Percentiles rank a stretch among this genome's conserved stretches.
Evolutionary conservation across 2,113 vertebrate genomes (phyloP).

Genomic region (Okapia johnstoni): DNA sequence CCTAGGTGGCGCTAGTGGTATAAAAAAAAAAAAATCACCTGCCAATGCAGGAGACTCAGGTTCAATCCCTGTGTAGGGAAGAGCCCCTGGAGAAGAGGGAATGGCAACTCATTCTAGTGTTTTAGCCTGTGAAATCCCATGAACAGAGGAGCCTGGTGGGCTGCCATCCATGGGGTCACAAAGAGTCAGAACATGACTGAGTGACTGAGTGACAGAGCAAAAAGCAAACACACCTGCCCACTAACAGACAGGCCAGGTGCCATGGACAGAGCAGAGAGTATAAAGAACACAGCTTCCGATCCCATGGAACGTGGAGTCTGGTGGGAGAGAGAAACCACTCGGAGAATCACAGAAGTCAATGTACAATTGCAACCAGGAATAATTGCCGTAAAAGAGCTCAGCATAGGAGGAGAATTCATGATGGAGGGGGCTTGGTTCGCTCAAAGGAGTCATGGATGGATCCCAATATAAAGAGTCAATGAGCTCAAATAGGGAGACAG

Average conservation of each 20-base stretch:
- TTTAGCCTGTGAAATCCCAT: not conserved
- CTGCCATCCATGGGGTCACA: not conserved
- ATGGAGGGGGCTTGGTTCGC: not conserved
- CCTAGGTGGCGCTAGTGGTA: not conserved
- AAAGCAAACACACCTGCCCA: fast-evolving
- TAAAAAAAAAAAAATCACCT: not conserved
- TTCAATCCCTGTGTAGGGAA: not conserved
- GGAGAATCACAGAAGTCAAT: not conserved
- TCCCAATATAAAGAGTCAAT: not conserved
- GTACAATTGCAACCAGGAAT: not conserved
- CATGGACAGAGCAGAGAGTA: fast-evolving
- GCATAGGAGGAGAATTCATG: not conserved
- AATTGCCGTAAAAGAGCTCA: not conserved
- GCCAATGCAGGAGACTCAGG: not conserved
- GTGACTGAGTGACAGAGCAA: not conserved
- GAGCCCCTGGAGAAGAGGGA: not conserved
- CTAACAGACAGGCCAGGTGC: not conserved
- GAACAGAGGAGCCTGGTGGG: not conserved
- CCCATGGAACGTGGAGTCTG: not conserved
- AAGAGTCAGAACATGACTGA: not conserved
- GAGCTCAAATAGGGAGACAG: not conserved
- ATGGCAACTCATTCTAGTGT: not conserved
- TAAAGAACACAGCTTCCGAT: not conserved
- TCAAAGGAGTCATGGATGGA: not conserved
- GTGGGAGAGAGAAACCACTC: not conserved